Percentiles rank a stretch among this genome's conserved stretches.
Conservation (phyloP, 2,888 invertebrate genomes). For the Phasia obesa region DNA sequence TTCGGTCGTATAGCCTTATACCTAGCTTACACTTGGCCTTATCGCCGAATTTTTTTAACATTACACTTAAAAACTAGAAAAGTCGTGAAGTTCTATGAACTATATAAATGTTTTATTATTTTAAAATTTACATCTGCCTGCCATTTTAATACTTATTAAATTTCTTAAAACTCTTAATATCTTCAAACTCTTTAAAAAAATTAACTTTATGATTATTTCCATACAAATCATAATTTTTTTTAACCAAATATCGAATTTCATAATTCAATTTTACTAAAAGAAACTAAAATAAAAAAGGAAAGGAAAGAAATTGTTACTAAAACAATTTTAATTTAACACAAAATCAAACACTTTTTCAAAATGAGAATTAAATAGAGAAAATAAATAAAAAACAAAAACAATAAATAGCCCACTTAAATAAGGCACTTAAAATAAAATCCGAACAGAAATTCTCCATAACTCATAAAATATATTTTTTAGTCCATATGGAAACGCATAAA, state of each 20-base stretch:
- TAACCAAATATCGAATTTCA: conserved; percentile 57
- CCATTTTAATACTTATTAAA: not conserved
- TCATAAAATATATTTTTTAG: conserved; percentile 75
- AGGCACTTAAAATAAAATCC: conserved; percentile 69
- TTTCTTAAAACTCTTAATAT: not conserved
- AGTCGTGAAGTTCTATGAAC: too few species aligned
- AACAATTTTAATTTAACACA: conserved; percentile 52
- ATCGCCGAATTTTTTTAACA: too few species aligned
- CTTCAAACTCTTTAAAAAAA: conserved; percentile 8
- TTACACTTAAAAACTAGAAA: too few species aligned
- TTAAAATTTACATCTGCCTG: not conserved
- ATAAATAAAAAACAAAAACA: conserved; percentile 26
- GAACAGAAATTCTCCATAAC: conserved; percentile 76
- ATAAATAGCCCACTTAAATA: conserved; percentile 62
- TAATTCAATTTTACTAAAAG: conserved; percentile 53
- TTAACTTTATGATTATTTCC: conserved; percentile 13
- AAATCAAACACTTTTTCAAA: conserved; percentile 54
- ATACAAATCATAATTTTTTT: conserved; percentile 15
- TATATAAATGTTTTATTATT: too few species aligned
- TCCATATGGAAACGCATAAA: conserved; percentile 46
- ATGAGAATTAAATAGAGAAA: conserved; percentile 32
- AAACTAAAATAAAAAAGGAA: not conserved
- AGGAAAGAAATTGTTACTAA: conserved; percentile 42
- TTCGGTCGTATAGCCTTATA: too few species aligned
- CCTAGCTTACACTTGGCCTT: too few species aligned